Conservation (phyloP, 2,888 invertebrate species). For the Hoplodrina ambigua region DNA sequence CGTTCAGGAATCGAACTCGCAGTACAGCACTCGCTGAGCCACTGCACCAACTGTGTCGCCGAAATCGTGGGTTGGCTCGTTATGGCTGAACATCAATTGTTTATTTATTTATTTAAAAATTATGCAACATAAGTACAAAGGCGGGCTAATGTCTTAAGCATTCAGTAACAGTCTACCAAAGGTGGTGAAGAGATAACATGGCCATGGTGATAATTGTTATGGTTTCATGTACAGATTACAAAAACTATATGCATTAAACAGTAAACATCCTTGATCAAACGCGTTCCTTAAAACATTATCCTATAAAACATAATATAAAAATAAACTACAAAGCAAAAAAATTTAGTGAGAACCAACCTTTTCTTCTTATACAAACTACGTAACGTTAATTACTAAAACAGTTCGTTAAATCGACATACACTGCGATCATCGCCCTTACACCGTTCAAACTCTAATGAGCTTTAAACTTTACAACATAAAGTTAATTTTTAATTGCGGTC, state of each 20-base stretch:
- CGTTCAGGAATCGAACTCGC: no score
- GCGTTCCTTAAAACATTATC: not conserved
- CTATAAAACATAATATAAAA: constrained; percentile 28
- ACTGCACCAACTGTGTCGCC: no score
- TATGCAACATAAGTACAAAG: no score
- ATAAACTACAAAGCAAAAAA: constrained; percentile 39
- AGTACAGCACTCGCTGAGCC: no score
- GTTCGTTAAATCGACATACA: constrained; percentile 55
- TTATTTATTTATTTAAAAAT: no score
- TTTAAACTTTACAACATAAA: constrained; percentile 8
- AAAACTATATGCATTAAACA: no score
- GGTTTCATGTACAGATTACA: not conserved
- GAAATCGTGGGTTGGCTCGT: no score
- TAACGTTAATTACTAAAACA: constrained; percentile 71
- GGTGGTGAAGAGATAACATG: no score
- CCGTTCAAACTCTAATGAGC: constrained; percentile 14
- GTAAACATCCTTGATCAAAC: constrained; percentile 20
- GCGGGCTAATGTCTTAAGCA: no score
- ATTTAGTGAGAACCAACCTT: constrained; percentile 58
- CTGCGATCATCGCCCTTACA: constrained; percentile 16
- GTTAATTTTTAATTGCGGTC: constrained; percentile 45
- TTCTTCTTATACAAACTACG: constrained; percentile 65
- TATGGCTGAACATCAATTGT: no score
- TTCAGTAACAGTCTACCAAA: no score
- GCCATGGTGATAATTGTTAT: no score